Percentiles rank a stretch among this genome's conserved stretches.
phyloP scores from a whole-genome alignment of 53 echinoderm and acorn worm species.

The Mesocentrotus franciscanus region DNA sequence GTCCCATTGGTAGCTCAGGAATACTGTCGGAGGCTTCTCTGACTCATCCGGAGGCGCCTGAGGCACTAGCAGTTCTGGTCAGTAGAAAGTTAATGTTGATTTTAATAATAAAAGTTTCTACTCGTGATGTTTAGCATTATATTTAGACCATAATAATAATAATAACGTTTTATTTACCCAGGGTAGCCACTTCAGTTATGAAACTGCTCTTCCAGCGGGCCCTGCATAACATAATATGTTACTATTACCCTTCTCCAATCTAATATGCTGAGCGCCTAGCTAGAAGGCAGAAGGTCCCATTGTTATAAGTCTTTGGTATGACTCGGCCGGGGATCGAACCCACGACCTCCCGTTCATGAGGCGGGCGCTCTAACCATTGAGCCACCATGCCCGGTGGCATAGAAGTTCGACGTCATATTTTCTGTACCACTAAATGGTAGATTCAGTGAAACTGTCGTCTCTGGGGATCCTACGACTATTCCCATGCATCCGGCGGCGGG shows the following conservation, averaged over 20 bases:
- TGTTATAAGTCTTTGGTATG: no score
- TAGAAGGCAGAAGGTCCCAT: no score
- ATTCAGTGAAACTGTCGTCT: neutral
- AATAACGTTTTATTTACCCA: no score
- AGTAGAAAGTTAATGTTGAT: neutral
- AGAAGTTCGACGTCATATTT: neutral
- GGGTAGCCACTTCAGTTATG: no score
- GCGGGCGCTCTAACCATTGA: no score
- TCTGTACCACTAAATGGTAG: neutral
- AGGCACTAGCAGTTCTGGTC: slow-evolving; percentile 75
- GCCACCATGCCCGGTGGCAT: no score
- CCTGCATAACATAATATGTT: no score
- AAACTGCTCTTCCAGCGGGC: no score
- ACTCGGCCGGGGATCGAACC: no score
- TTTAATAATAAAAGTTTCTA: neutral
- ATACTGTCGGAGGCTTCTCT: slow-evolving; percentile 84
- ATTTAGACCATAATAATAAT: neutral
- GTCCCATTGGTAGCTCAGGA: slow-evolving; percentile 97
- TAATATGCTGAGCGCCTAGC: no score
- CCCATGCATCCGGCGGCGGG: neutral
- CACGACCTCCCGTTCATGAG: no score
- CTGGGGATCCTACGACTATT: neutral
- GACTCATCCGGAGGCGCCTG: slow-evolving; percentile 67
- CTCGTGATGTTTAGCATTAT: neutral
- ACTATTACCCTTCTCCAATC: no score